Percentiles rank a stretch among this genome's conserved stretches.
Conservation (phyloP, 2,888 invertebrate species). For the Nephrocerus scutellatus region DNA sequence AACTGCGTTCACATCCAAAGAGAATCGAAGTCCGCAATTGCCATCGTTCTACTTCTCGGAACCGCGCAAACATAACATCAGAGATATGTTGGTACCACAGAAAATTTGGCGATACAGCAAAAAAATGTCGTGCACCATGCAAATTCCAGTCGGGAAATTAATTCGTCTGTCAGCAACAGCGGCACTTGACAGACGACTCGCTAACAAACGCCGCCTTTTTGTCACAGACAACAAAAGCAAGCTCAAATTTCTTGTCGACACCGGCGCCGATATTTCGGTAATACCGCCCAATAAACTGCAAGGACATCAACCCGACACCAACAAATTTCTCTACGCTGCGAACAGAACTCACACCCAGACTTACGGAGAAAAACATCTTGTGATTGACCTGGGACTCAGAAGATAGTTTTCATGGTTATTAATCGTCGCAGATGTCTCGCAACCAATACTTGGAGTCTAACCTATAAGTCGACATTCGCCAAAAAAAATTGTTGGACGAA, state of each 20-base stretch:
- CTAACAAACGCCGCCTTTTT: conserved; percentile 1
- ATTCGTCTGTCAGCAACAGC: conserved; percentile 6
- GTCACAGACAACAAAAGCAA: conserved; percentile 3
- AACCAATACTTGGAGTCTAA: conserved; percentile 15
- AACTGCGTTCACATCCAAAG: not conserved
- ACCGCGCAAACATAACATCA: not conserved
- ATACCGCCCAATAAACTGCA: conserved; percentile 3
- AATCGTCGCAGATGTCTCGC: conserved; percentile 14
- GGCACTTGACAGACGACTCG: conserved; percentile 11
- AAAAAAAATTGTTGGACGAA: conserved; percentile 3
- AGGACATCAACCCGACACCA: not conserved
- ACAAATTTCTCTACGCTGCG: conserved; percentile 2
- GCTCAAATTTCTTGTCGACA: conserved; percentile 17
- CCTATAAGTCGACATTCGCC: conserved; percentile 10
- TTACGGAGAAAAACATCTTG: conserved; percentile 11
- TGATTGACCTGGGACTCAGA: conserved; percentile 11
- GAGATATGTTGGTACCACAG: conserved; percentile 17
- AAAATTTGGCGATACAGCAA: conserved; percentile 16
- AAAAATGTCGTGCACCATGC: conserved; percentile 13
- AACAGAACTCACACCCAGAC: conserved; percentile 7
- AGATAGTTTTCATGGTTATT: conserved; percentile 13
- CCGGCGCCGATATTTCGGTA: conserved; percentile 14
- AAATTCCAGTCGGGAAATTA: conserved; percentile 9
- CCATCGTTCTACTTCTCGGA: not conserved
- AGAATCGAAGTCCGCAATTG: not conserved